Evolutionary conservation across 2,113 vertebrate genomes (phyloP).

Genomic region (Malaclemys terrapin): DNA sequence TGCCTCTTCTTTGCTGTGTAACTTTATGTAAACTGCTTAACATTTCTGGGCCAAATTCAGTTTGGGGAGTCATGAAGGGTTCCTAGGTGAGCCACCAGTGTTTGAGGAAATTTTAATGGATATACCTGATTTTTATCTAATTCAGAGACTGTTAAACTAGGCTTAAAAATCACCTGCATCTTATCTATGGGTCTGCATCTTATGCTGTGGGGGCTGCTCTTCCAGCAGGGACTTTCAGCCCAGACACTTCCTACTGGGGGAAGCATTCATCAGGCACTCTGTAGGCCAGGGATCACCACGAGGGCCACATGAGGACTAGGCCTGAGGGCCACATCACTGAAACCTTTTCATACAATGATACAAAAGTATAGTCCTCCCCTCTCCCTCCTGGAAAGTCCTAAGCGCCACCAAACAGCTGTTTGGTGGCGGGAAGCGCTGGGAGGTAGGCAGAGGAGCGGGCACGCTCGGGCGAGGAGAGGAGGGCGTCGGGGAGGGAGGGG

Average conservation of each 20-base stretch:
- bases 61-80: not conserved
- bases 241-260: not conserved
- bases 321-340: too few species aligned
- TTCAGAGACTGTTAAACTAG: not conserved
- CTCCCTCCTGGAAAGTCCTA: too few species aligned
- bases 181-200: too few species aligned
- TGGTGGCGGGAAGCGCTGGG: too few species aligned
- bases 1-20: not conserved
- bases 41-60: not conserved
- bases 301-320: too few species aligned
- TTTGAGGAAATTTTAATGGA: not conserved
- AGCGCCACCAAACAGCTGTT: too few species aligned
- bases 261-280: not conserved
- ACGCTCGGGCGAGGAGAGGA: too few species aligned
- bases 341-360: too few species aligned
- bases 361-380: too few species aligned
- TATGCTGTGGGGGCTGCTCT: not conserved
- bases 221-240: not conserved
- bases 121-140: not conserved
- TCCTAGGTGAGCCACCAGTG: not conserved
- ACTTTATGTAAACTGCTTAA: not conserved
- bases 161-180: not conserved
- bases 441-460: too few species aligned
- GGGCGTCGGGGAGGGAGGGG: too few species aligned
- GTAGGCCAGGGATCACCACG: too few species aligned